These are phyloP conservation scores for Mus pahari DNA, from an alignment of 2,113 vertebrate genomes.

Conservation along the genomic window DNA sequence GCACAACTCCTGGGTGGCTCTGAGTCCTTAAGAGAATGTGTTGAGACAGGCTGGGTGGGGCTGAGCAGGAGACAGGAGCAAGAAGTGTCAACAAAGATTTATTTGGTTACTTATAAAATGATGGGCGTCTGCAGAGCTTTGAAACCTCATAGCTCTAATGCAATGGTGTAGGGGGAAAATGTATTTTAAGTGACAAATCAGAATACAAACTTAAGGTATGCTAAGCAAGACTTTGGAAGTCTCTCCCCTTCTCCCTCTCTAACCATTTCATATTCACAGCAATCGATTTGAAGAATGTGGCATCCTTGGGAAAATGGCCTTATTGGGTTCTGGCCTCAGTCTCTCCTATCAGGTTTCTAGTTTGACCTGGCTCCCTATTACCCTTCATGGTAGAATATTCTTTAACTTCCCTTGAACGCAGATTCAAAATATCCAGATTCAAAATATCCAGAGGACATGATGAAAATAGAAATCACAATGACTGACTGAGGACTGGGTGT, in stretches of 20 bases:
- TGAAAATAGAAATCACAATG: slow-evolving; percentile 51
- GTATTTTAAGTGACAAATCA: slow-evolving; percentile 34
- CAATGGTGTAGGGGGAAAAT: not conserved
- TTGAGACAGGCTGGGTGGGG: not conserved
- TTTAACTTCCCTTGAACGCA: not conserved
- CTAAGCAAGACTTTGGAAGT: not conserved
- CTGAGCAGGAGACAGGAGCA: not conserved
- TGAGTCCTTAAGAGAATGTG: not conserved
- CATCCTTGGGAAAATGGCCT: slow-evolving; percentile 15
- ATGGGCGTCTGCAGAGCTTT: not conserved
- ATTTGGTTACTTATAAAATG: not conserved
- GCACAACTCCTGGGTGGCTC: not conserved
- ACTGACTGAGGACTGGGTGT: slow-evolving; percentile 46
- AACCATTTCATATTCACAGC: not conserved
- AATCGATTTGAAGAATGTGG: not conserved
- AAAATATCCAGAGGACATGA: not conserved
- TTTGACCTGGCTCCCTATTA: slow-evolving; percentile 21
- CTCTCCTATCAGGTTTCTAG: slow-evolving; percentile 58
- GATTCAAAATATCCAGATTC: slow-evolving; percentile 11
- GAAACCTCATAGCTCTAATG: slow-evolving; percentile 12
- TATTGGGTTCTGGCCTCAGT: slow-evolving; percentile 11
- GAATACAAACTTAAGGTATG: not conserved
- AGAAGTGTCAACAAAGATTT: not conserved
- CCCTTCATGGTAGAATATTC: not conserved
- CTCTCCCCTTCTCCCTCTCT: not conserved